Evolutionary conservation across 2,113 vertebrate species (phyloP).

Genomic region (Shinisaurus crocodilurus): DNA sequence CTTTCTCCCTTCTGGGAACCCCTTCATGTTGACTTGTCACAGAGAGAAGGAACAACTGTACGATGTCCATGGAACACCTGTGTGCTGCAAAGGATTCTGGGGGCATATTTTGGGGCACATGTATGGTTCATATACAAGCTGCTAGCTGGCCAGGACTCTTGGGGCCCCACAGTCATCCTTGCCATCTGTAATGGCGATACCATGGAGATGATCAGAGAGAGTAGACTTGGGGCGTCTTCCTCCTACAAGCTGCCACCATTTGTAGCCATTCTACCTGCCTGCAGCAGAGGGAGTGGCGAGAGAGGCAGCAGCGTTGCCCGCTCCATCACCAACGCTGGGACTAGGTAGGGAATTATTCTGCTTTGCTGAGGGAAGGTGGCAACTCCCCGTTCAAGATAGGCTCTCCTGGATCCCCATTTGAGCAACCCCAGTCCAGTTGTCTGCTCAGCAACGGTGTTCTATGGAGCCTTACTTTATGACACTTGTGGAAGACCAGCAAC

Average conservation of each 20-base stretch:
- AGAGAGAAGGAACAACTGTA: conserved; percentile 40
- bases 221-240: too few species aligned
- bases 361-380: not conserved
- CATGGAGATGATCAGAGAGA: too few species aligned
- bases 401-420: not conserved
- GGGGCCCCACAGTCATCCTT: not conserved
- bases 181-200: too few species aligned
- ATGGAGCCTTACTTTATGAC: not conserved
- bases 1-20: conserved; percentile 40
- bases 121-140: too few species aligned
- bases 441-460: not conserved
- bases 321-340: too few species aligned
- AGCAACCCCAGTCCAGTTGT: not conserved
- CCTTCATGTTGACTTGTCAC: not conserved
- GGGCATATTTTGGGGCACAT: not conserved
- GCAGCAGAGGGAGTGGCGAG: too few species aligned
- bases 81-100: not conserved
- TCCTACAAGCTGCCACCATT: too few species aligned
- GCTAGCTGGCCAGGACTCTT: not conserved
- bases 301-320: too few species aligned
- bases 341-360: not conserved
- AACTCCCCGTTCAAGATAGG: not conserved
- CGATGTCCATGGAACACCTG: not conserved
- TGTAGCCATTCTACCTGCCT: too few species aligned
- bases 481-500: too few species aligned